phyloP scores from a whole-genome alignment of 2,888 invertebrate species.

The Heliconius hortense region DNA sequence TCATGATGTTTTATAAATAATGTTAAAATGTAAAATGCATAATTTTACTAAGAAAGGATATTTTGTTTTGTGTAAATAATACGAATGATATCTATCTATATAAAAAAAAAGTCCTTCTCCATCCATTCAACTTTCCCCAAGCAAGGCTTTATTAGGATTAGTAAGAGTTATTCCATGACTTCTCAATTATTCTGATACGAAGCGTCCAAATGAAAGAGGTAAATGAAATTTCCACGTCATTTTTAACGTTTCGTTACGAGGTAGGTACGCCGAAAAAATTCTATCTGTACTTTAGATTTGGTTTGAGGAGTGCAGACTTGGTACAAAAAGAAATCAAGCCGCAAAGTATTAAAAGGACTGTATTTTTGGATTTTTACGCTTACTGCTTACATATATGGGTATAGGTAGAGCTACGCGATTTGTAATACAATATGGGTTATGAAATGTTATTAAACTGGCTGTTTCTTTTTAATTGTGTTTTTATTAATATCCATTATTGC shows the following conservation, averaged over 20 bases:
- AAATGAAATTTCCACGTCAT: conserved; percentile 20
- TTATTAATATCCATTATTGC: not conserved
- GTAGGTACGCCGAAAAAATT: conserved; percentile 15
- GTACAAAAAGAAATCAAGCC: not conserved
- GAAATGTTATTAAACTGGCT: not conserved
- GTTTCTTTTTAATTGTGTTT: not conserved
- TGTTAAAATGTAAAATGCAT: no score
- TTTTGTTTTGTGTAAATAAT: not conserved
- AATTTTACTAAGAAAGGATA: no score
- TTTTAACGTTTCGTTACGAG: conserved; percentile 17
- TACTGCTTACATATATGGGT: not conserved
- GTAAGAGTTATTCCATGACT: conserved; percentile 8
- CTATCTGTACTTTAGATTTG: conserved; percentile 4
- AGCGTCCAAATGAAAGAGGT: conserved; percentile 21
- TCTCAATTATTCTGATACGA: conserved; percentile 24
- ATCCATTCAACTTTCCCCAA: not conserved
- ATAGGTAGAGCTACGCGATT: not conserved
- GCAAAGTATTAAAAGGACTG: conserved; percentile 2
- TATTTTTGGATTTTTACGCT: conserved; percentile 8
- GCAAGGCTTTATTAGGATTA: not conserved
- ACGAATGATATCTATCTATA: no score
- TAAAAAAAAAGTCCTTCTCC: not conserved
- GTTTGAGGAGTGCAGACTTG: conserved; percentile 12
- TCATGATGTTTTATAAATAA: no score
- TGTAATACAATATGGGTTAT: not conserved